Base-by-base conservation (phyloP, 1,140 invertebrate genomes). In the Leptinotarsa undecemlineata region DNA sequence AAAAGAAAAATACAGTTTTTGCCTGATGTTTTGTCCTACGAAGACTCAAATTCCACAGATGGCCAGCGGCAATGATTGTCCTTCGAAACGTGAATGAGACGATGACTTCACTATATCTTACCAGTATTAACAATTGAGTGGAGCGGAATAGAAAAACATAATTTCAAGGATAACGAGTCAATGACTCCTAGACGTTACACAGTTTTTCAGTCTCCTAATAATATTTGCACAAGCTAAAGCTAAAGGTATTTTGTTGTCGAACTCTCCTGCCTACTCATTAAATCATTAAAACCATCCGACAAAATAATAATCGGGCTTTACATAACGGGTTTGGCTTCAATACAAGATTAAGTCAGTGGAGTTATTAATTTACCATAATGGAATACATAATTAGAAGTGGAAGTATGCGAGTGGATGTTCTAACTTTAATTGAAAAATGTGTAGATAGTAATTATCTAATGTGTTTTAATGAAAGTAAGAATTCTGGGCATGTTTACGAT, bases 61-160 rank as follows among this genome's bases (percentile, higher is more conserved):
- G 15, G 51, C 15, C 51, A 17, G 15, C 51, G 51, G n/a, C 51
- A n/a, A 17, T 57, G n/a, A 17, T 57, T 57, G 51, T 57, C 51
- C 51, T 42, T 57, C 51, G 51, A 57, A 57, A 57, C 15, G n/a
- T 19, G n/a, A 17, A 57, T 15, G 15, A 57, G 51, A 5, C 51
- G n/a, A 57, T 19, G 51, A 57, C 51, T 57, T 19, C 51, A 17
- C n/a, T 57, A 57, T 57, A n/a, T 57, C 51, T 42, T 42, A 42
- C 33, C 8, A 8, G 51, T 17, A 57, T 19, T 17, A 57, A 67
- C 42, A 67, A 67, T 67, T 67, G 42, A 67, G 64, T 26, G 23
- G 42, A 23, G 64, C 64, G 42, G 64, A 67, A 67, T 67, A 67
- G 62, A 67, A 67, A 67, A 67, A 67, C 64, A 67, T n/a, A 67